A percentile compares a stretch with the other conserved stretches of the same genome.
These are phyloP conservation scores for Parascotia fuliginaria DNA, from an alignment of 2,888 invertebrate species.

Conservation along the genomic window DNA sequence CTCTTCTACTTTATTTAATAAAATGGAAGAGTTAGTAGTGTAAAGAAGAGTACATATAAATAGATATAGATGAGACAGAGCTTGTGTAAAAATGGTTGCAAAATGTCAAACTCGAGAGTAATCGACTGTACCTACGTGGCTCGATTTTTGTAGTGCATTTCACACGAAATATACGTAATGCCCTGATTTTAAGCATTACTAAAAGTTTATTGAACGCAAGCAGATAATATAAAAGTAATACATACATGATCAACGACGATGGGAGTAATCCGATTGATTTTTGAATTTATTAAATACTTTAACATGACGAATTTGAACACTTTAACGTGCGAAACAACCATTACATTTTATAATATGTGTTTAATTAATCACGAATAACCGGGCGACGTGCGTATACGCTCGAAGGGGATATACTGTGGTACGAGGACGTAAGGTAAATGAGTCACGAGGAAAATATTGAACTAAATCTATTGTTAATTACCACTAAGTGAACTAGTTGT, in stretches of 20 bases:
- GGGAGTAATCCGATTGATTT: slow-evolving; percentile 61
- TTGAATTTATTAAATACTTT: slow-evolving; percentile 57
- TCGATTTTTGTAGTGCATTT: no score
- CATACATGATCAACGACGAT: slow-evolving; percentile 53
- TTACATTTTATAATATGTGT: slow-evolving; percentile 50
- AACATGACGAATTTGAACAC: slow-evolving; percentile 58
- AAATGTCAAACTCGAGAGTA: no score
- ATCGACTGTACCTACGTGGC: no score
- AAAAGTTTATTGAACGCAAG: background rate
- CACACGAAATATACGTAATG: no score
- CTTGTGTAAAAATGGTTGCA: no score
- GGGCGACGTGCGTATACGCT: slow-evolving; percentile 23
- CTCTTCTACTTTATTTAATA: no score
- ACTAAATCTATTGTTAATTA: slow-evolving; percentile 72
- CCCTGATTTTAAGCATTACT: no score
- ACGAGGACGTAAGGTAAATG: slow-evolving; percentile 47
- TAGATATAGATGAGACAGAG: no score
- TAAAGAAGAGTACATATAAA: no score
- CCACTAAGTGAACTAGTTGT: slow-evolving; percentile 60
- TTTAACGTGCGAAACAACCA: slow-evolving; percentile 57
- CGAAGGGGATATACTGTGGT: slow-evolving; percentile 40
- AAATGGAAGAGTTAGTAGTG: no score
- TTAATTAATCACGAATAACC: slow-evolving; percentile 23
- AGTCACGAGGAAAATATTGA: slow-evolving; percentile 78
- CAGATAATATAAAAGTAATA: slow-evolving; percentile 24